Conservation (phyloP, 2,113 vertebrate genomes). For the Psephotus haematonotus region DNA sequence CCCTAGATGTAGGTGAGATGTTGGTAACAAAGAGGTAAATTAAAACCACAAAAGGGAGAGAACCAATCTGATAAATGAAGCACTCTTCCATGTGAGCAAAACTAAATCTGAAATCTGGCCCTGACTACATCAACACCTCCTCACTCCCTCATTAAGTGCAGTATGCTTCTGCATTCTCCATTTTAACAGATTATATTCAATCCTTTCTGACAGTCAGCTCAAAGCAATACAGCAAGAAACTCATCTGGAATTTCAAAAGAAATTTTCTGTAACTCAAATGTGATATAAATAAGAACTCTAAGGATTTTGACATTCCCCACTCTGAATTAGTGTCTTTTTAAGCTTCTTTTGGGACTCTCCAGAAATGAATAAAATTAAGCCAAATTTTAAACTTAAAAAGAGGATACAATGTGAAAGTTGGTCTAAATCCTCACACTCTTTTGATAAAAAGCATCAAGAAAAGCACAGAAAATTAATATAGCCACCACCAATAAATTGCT, state of each 20-base stretch:
- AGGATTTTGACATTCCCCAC: not conserved
- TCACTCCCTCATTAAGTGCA: not conserved
- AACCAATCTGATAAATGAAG: not conserved
- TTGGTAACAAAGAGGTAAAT: not conserved
- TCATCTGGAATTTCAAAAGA: not conserved
- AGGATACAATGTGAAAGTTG: not conserved
- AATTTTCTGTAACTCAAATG: not conserved
- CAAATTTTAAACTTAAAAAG: not conserved
- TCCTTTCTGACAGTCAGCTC: not conserved
- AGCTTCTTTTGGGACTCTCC: not conserved
- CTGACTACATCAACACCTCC: not conserved
- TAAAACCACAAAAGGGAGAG: not conserved
- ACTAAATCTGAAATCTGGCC: not conserved
- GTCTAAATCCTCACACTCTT: not conserved
- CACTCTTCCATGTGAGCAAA: not conserved
- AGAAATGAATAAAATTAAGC: not conserved
- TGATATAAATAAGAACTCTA: not conserved
- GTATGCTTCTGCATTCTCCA: not conserved
- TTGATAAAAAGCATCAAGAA: not conserved
- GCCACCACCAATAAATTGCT: not conserved
- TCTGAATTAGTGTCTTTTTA: not conserved
- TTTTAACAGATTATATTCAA: not conserved
- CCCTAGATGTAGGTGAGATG: not conserved
- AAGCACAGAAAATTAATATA: not conserved
- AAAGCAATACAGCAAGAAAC: not conserved